Evolutionary conservation across 1,140 invertebrate species (phyloP).

Genomic region (Anoplophora glabripennis): DNA sequence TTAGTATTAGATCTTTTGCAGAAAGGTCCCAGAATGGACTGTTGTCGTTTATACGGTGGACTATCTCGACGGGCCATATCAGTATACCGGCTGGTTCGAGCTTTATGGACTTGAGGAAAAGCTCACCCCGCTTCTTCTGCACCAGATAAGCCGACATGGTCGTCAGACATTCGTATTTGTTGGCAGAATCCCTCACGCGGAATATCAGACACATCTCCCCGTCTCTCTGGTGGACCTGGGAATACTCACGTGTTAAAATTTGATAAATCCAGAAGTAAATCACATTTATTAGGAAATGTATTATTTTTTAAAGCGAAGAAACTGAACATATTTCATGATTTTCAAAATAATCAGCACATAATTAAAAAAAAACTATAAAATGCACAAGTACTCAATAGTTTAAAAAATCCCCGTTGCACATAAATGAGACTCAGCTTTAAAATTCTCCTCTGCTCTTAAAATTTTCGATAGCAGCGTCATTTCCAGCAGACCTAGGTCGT

Average conservation of each 20-base stretch:
- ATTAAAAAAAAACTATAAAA: no score
- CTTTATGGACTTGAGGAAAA: constrained; percentile 36
- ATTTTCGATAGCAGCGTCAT: no score
- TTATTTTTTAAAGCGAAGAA: no score
- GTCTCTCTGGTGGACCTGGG: constrained; percentile 59
- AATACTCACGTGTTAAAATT: constrained; percentile 16
- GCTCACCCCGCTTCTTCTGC: constrained; percentile 32
- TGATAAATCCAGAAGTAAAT: no score
- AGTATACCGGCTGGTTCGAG: constrained; percentile 50
- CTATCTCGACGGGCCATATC: constrained; percentile 63
- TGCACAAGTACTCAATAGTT: no score
- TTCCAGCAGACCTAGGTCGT: no score
- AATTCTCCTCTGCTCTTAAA: not conserved
- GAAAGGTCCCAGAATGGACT: constrained; percentile 59
- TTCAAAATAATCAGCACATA: no score
- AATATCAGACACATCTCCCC: constrained; percentile 60
- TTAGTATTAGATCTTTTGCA: constrained; percentile 56
- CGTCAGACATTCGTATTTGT: constrained; percentile 57
- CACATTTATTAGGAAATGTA: no score
- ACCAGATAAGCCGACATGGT: constrained; percentile 58
- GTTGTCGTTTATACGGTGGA: constrained; percentile 58
- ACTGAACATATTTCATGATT: no score
- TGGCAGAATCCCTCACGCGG: constrained; percentile 58
- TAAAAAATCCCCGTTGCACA: no score
- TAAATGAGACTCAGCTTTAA: no score